Evolutionary conservation across 2,888 invertebrate species (phyloP).

Genomic region (Habroteleia sp.): DNA sequence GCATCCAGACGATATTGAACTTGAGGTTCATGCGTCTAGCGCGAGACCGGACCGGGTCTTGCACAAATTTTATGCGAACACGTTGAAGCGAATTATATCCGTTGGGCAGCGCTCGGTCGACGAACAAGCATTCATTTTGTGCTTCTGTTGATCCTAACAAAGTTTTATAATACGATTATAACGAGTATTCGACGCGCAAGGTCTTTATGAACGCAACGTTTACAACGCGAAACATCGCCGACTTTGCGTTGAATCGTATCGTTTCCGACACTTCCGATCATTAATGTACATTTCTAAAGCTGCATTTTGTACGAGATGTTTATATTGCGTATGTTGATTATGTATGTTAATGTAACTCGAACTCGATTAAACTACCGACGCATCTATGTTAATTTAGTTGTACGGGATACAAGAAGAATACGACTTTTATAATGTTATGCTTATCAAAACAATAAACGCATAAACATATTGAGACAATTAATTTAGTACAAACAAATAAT

Average conservation of each 20-base stretch:
- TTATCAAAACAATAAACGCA: slow-evolving; percentile 55
- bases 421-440: slow-evolving; percentile 59
- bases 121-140: slow-evolving; percentile 31
- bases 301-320: slow-evolving; percentile 55
- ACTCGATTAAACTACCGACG: slow-evolving; percentile 25
- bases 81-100: slow-evolving; percentile 46
- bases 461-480: slow-evolving; percentile 38
- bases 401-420: slow-evolving; percentile 33
- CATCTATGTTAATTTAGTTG: slow-evolving; percentile 48
- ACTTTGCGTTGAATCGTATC: slow-evolving; percentile 17
- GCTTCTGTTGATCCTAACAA: slow-evolving; percentile 42
- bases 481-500: slow-evolving; percentile 20
- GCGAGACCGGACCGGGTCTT: slow-evolving; percentile 19
- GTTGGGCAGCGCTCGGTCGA: slow-evolving; percentile 30
- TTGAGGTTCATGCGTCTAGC: slow-evolving; percentile 50
- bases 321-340: slow-evolving; percentile 44
- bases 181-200: slow-evolving; percentile 14
- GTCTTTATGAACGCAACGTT: slow-evolving; percentile 14
- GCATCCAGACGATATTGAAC: slow-evolving; percentile 49
- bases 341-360: slow-evolving; percentile 33
- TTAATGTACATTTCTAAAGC: slow-evolving; percentile 41
- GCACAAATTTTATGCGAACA: slow-evolving; percentile 46
- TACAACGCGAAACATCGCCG: slow-evolving; percentile 3
- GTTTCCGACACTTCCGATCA: slow-evolving; percentile 20
- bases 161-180: slow-evolving; percentile 42